Evolutionary conservation across 2,113 vertebrate genomes (phyloP), one percentile per base, ranked within the genome.

Genomic region (Rhynchopsitta pachyrhyncha): DNA sequence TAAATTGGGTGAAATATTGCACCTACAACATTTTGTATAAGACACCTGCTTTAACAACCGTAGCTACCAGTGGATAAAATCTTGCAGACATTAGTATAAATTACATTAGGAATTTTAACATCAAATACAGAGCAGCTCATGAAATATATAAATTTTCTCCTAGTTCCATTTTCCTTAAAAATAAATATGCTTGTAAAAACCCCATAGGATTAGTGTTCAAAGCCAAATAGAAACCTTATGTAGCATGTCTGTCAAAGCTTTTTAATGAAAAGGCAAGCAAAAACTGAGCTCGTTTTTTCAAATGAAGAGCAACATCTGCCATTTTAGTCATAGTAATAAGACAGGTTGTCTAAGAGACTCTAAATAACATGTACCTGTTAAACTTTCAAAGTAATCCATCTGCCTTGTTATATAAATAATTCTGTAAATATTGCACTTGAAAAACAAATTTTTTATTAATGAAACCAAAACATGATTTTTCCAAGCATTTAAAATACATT

Each of bases 311-410:
- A 87, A 53, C 81, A 76, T 90, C 63, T 96, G 78, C 41, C 82
- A 67, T 90, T 82, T 93, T 66, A 95, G 78, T 90, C n/a, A 59
- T 35, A 91, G 42, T 76, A 75, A 73, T 73, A 70, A 92, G 52
- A 73, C 16, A 35, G 49, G 64, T 69, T 49, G 69, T 95, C 33
- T 53, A 33, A 73, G 63, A 57, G 17, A 57, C 28, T 73, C n/a
- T 83, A 91, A 88, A 91, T 59, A 88, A 20, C 24, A 84, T 35
- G 53, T 69, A 93, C 68, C 46, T 71, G 35, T 60, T 93, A 93
- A 92, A 60, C 15, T 66, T 91, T 76, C 52, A 68, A 77, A 84
- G 41, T 82, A 92, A 80, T 77, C 25, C 59, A 76, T 90, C 33
- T 93, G 64, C 42, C 63, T 88, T 80, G 53, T 92, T 88, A 86